Evolutionary conservation across 35 echinoderm and acorn worm species (phyloP).

Genomic region (Strongylocentrotus purpuratus): DNA sequence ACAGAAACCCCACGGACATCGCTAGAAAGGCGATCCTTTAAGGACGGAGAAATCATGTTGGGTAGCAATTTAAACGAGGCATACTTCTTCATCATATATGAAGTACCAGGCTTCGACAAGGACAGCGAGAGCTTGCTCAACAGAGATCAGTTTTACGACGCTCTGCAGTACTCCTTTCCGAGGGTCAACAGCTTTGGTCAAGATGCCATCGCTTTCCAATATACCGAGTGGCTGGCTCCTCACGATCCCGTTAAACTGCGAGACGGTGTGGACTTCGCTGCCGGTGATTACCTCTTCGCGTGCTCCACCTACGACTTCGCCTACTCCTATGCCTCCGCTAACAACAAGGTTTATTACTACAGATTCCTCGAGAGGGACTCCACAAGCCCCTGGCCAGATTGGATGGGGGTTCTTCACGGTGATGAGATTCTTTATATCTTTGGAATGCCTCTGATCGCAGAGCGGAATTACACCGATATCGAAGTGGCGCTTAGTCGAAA

Average conservation of each 20-base stretch:
- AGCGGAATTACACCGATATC: constrained; percentile 55
- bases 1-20: constrained; percentile 65
- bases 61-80: constrained; percentile 91
- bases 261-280: constrained; percentile 73
- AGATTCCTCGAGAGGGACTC: constrained; percentile 79
- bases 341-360: constrained; percentile 82
- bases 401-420: constrained; percentile 98
- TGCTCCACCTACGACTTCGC: constrained; percentile 84
- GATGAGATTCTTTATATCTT: constrained; percentile 95
- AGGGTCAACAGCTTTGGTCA: constrained; percentile 72
- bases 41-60: constrained; percentile 73
- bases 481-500: constrained; percentile 80
- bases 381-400: constrained; percentile 80
- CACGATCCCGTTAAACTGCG: constrained; percentile 62
- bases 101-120: constrained; percentile 54
- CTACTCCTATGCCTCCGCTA: constrained; percentile 55
- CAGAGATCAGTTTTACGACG: constrained; percentile 44
- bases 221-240: constrained; percentile 85
- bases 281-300: constrained; percentile 74
- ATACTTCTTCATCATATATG: constrained; percentile 85
- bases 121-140: constrained; percentile 74
- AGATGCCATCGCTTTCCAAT: constrained; percentile 85
- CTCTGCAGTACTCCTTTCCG: constrained; percentile 67
- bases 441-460: constrained; percentile 75
- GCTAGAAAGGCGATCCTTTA: constrained; percentile 61